These are phyloP conservation scores for Apamea crenata DNA, from an alignment of 2,888 invertebrate genomes.

Conservation along the genomic window DNA sequence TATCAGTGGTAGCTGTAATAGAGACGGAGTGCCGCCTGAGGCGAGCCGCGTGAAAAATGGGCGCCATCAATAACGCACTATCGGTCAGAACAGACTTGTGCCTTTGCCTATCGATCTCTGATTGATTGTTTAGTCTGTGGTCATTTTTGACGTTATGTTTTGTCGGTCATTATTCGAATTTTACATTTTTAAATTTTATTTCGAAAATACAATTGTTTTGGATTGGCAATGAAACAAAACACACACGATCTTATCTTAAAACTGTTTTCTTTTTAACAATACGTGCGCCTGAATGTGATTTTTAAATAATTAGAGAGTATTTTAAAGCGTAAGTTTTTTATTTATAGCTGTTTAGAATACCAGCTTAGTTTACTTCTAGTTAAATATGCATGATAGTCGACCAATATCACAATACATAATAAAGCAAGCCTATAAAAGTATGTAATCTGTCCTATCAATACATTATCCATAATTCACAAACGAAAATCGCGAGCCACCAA, in stretches of 20 bases:
- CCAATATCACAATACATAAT: too few species aligned
- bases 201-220: not conserved
- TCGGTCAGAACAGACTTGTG: conserved; percentile 68
- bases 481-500: conserved; percentile 54
- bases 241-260: not conserved
- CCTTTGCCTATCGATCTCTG: conserved; percentile 73
- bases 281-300: too few species aligned
- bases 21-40: conserved; percentile 76
- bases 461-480: conserved; percentile 28
- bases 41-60: conserved; percentile 80
- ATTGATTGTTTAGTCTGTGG: conserved; percentile 71
- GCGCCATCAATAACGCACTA: conserved; percentile 82
- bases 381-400: not conserved
- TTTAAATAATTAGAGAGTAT: not conserved
- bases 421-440: not conserved
- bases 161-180: not conserved
- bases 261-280: not conserved
- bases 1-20: conserved; percentile 72
- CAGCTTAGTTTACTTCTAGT: not conserved
- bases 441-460: not conserved
- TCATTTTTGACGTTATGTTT: conserved; percentile 20
- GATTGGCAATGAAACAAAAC: not conserved
- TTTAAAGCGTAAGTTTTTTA: not conserved
- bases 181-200: not conserved
- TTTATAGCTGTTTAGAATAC: not conserved